Evolutionary conservation across 2,888 invertebrate genomes (phyloP).

Genomic region (Hypomecis atomaria): DNA sequence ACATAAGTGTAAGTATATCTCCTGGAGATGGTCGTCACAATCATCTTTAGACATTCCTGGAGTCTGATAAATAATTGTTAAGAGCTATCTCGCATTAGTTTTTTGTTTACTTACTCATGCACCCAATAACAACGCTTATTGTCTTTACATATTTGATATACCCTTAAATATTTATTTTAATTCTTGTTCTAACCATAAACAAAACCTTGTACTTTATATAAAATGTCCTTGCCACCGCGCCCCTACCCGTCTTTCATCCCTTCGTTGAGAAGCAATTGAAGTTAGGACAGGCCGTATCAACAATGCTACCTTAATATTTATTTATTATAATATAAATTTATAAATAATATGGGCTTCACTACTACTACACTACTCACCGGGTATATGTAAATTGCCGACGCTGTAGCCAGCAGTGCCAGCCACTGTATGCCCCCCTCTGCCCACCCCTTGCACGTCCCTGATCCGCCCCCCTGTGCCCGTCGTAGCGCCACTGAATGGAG

Average conservation of each 20-base stretch:
- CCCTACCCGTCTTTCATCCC: too few species aligned
- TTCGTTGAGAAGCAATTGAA: too few species aligned
- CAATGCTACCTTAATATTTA: too few species aligned
- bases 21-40: neutral
- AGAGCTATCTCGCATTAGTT: neutral
- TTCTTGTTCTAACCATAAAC: too few species aligned
- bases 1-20: neutral
- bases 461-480: slow-evolving; percentile 99
- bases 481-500: slow-evolving; percentile 98
- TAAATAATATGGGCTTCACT: too few species aligned
- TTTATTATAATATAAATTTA: too few species aligned
- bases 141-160: too few species aligned
- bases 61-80: neutral
- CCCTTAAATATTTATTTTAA: too few species aligned
- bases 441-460: slow-evolving; percentile 97
- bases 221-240: too few species aligned
- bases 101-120: neutral
- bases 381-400: slow-evolving; percentile 96
- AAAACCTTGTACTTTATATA: too few species aligned
- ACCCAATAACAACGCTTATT: neutral
- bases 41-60: neutral
- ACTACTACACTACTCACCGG: slow-evolving; percentile 89
- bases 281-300: too few species aligned
- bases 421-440: slow-evolving; percentile 96
- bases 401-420: slow-evolving; percentile 99